Base-by-base conservation (phyloP, 2,888 invertebrate species). In the Pelosia muscerda region DNA sequence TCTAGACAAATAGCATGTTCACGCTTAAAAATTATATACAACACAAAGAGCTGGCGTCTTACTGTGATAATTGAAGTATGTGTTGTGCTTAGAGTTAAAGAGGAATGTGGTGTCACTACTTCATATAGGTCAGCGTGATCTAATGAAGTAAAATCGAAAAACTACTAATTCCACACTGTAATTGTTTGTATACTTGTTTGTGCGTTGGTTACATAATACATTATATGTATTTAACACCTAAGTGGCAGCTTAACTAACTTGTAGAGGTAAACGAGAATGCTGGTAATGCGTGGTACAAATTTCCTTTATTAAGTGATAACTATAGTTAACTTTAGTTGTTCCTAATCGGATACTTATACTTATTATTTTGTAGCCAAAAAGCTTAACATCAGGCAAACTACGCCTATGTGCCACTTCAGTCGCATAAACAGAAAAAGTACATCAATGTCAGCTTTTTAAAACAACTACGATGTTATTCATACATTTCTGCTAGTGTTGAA, bases 1-100 rank as follows among this genome's bases (percentile, higher is more conserved):
- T 66, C 59, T 63, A 56, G 42, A 64, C 76, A 74, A 78, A 76
- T 76, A 71, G 65, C 65, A 68, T 68, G 76, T 66, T 80, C 68
- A 59, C 65, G 54, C 23, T 70, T 75, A 69, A 66, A 72, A 65
- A 69, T 67, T 11, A 56, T 31, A 49, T 31, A 2, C 55, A 34
- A 59, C 62, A 70, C 31, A 63, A 23, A 69, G 63, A 34, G 15
- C 59, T 58, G 23, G 57, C 64, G 15, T 70, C 68, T 71, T 56
- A 66, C 22, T 60, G 54, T 58, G 23, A 59, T 13, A 67, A 63
- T 19, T 25, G 54, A 63, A 19, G 19, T 42, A 6, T 42, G 8
- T 42, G 42, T 42, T 42, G 42, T 19, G 42, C 4, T 38, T n/a
- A n/a, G n/a, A n/a, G n/a, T n/a, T n/a, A n/a, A n/a, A 38, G 15